These are phyloP conservation scores for Micronycteris hirsuta DNA, from an alignment of 2,113 vertebrate species.

Conservation along the genomic window DNA sequence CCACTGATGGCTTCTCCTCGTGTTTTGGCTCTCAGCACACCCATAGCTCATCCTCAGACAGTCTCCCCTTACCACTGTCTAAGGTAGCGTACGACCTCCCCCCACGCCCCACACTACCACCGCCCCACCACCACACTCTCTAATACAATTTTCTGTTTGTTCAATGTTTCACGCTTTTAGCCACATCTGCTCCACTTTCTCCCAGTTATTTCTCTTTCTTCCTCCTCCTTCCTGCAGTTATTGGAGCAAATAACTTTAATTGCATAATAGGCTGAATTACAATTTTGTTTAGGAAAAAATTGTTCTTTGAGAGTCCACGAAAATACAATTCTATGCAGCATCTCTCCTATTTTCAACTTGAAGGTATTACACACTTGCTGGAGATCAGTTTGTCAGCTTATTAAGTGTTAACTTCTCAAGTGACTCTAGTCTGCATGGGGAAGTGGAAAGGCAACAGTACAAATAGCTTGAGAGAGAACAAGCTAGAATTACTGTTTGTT, in stretches of 20 bases:
- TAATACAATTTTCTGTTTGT: not conserved
- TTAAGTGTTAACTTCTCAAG: not conserved
- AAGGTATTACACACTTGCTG: not conserved
- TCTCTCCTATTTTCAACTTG: not conserved
- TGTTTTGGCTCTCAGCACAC: not conserved
- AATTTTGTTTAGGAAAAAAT: not conserved
- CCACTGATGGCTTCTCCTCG: not conserved
- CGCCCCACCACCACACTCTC: not conserved
- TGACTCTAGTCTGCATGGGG: not conserved
- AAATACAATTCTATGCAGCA: not conserved
- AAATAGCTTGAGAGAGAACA: not conserved
- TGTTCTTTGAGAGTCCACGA: not conserved
- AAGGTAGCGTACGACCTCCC: fast-evolving
- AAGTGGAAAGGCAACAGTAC: not conserved
- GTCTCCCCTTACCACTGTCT: not conserved
- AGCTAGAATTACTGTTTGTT: not conserved
- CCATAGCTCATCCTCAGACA: not conserved
- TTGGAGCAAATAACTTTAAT: not conserved
- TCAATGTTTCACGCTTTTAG: no score
- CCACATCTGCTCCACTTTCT: no score
- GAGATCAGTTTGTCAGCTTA: not conserved
- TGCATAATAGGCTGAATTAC: not conserved
- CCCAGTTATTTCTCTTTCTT: not conserved
- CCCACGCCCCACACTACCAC: not conserved
- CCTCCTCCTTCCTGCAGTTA: not conserved